Evolutionary conservation across 2,113 vertebrate genomes (phyloP).

Genomic region (Parus major): DNA sequence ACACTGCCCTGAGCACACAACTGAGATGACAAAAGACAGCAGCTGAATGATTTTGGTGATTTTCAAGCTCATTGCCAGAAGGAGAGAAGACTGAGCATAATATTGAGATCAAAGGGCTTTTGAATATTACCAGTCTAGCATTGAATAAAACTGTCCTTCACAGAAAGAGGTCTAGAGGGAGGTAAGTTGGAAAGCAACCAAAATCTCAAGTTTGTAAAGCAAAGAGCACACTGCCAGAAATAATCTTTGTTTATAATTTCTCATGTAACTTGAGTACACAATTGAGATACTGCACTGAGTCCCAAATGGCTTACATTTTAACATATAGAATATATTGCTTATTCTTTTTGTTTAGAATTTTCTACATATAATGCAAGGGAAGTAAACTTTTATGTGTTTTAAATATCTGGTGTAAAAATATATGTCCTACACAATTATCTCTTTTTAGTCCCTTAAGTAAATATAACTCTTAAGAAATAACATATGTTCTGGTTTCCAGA

Average conservation of each 20-base stretch:
- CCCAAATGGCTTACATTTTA: background rate
- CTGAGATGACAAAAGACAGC: background rate
- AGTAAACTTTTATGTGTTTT: background rate
- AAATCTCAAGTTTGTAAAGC: background rate
- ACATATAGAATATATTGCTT: background rate
- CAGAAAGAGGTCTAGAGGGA: background rate
- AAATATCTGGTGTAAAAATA: background rate
- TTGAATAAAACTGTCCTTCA: background rate
- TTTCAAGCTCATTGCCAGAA: background rate
- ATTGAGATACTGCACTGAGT: background rate
- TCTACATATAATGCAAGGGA: background rate
- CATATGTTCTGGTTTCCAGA: background rate
- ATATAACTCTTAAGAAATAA: background rate
- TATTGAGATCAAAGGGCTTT: background rate
- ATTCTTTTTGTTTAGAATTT: background rate
- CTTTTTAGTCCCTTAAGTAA: background rate
- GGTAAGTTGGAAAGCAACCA: background rate
- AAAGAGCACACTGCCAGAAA: background rate
- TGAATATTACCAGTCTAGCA: background rate
- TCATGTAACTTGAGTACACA: background rate
- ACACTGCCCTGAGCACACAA: background rate
- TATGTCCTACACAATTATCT: background rate
- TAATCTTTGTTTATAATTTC: background rate
- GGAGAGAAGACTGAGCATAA: background rate
- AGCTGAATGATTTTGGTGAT: background rate